Conservation (phyloP, 2,888 invertebrate species). For the Agonopterix heracliana region DNA sequence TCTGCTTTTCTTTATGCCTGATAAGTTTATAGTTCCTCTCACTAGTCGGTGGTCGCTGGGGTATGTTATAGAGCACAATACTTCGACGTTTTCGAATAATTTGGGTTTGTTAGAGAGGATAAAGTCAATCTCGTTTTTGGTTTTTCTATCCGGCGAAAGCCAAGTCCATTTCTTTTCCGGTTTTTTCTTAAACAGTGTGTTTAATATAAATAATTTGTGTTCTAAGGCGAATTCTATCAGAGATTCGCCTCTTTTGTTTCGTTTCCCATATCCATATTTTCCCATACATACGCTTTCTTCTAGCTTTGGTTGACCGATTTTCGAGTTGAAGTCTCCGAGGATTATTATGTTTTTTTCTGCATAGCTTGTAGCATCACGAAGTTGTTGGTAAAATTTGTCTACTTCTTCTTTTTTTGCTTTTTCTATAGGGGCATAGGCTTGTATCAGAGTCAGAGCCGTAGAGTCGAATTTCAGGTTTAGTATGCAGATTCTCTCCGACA, state of each 20-base stretch:
- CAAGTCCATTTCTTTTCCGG: slow-evolving; percentile 11
- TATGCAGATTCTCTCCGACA: not conserved
- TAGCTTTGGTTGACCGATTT: slow-evolving; percentile 9
- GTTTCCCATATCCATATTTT: slow-evolving; percentile 12
- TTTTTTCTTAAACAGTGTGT: slow-evolving; percentile 13
- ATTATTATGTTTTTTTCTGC: not conserved
- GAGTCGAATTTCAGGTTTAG: not conserved
- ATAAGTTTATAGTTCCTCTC: not conserved
- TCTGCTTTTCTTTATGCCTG: not conserved
- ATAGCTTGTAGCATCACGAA: not conserved
- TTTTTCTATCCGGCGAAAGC: slow-evolving; percentile 9
- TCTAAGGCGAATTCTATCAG: slow-evolving; percentile 16
- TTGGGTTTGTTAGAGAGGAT: slow-evolving; percentile 10
- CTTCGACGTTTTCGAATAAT: not conserved
- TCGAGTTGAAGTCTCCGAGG: slow-evolving; percentile 8
- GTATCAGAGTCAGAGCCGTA: not conserved
- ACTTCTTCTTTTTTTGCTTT: not conserved
- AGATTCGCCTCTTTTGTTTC: slow-evolving; percentile 15
- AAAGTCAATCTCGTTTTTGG: slow-evolving; percentile 15
- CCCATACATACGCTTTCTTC: slow-evolving; percentile 7
- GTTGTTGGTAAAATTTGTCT: not conserved
- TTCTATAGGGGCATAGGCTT: not conserved
- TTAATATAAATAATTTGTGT: slow-evolving; percentile 15
- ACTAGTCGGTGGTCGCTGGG: not conserved
- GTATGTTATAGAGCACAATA: not conserved